phyloP scores from a whole-genome alignment of 1,140 invertebrate species.

The Zaprionus vittiger region DNA sequence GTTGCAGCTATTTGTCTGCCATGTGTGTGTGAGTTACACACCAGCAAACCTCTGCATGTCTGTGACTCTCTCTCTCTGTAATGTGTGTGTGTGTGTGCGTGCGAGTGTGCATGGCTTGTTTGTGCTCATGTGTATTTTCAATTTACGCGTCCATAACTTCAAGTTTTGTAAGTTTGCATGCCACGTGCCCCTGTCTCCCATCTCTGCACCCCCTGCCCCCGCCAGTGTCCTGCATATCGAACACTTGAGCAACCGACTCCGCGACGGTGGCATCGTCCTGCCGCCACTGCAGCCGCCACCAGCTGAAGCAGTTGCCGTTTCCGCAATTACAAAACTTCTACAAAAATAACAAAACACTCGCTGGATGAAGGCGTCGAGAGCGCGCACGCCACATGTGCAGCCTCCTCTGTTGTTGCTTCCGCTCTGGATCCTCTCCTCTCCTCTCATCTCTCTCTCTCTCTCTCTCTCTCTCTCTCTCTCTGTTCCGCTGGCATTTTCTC shows the following conservation, averaged over 20 bases:
- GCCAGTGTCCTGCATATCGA: conserved; percentile 61
- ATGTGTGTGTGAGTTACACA: conserved; percentile 24
- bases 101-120: conserved; percentile 10
- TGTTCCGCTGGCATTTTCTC: neutral
- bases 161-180: conserved; percentile 77
- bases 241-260: conserved; percentile 64
- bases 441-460: neutral
- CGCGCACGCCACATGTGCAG: conserved; percentile 62
- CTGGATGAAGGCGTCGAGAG: conserved; percentile 35
- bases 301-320: conserved; percentile 73
- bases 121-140: conserved; percentile 79
- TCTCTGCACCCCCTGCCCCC: conserved; percentile 10
- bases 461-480: neutral
- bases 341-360: conserved; percentile 81
- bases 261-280: conserved; percentile 18
- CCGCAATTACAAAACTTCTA: conserved; percentile 80
- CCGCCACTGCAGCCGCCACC: conserved; percentile 15
- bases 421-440: neutral
- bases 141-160: conserved; percentile 82
- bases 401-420: neutral
- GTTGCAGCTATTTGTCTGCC: conserved; percentile 59
- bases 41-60: conserved; percentile 7
- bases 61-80: neutral
- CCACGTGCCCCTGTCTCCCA: conserved; percentile 25
- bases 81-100: conserved; percentile 3